phyloP scores from a whole-genome alignment of 2,113 vertebrate genomes.

The Ahaetulla prasina region DNA sequence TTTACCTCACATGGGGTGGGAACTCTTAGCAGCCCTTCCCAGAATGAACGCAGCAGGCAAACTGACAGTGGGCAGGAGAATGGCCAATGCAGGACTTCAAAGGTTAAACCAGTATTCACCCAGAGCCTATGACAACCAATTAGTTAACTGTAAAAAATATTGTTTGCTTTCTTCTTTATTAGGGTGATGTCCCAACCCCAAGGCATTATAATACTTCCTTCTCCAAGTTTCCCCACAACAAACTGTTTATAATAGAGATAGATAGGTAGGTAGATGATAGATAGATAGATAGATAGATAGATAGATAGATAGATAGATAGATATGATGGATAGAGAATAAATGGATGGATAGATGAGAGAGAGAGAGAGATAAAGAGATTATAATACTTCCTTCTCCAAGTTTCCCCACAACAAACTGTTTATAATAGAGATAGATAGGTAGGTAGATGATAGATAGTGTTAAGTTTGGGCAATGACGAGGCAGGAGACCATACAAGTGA shows the following conservation, averaged over 20 bases:
- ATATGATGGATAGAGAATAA: too few relatives aligned
- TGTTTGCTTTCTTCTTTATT: background rate
- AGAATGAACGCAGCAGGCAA: background rate
- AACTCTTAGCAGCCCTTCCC: background rate
- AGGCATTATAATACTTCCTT: background rate
- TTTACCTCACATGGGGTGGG: background rate
- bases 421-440: background rate
- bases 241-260: background rate
- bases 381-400: background rate
- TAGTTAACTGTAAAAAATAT: background rate
- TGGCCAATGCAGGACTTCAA: background rate
- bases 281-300: too few relatives aligned
- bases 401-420: background rate
- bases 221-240: background rate
- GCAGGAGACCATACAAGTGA: too few relatives aligned
- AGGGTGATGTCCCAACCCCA: background rate
- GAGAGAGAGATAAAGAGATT: background rate
- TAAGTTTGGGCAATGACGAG: too few relatives aligned
- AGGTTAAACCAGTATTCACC: background rate
- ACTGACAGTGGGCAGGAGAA: background rate
- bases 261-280: too few relatives aligned
- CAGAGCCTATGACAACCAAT: background rate
- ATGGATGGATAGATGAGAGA: too few relatives aligned
- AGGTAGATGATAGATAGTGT: fast-evolving
- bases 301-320: background rate